A percentile compares a stretch with the other conserved stretches of the same genome.
Conservation (phyloP, 2,113 vertebrate genomes). For the Tricholaema leucomelas region DNA sequence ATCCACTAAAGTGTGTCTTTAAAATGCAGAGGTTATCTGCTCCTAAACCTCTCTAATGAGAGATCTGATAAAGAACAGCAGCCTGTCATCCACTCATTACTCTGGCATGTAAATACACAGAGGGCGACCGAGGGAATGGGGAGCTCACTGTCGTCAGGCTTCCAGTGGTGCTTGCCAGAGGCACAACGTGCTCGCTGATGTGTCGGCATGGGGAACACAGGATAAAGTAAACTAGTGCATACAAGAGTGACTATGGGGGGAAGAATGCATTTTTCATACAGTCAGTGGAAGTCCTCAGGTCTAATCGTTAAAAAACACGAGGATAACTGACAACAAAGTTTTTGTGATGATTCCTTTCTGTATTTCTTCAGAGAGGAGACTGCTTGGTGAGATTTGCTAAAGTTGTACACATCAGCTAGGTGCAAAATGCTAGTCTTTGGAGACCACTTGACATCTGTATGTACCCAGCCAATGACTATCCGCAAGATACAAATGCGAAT, state of each 20-base stretch:
- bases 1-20: background rate
- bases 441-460: accelerated
- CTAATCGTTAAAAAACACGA: background rate
- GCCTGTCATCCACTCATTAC: background rate
- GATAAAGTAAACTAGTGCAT: accelerated
- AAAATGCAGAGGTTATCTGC: background rate
- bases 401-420: background rate
- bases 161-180: background rate
- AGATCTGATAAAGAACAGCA: background rate
- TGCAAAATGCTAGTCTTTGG: background rate
- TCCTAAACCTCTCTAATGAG: background rate
- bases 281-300: background rate
- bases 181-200: background rate
- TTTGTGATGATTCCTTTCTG: background rate
- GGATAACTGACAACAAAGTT: background rate
- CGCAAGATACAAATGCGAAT: background rate
- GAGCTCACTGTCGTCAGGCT: background rate
- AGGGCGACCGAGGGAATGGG: background rate
- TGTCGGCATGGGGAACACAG: accelerated
- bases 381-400: background rate
- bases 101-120: background rate
- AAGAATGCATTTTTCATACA: background rate
- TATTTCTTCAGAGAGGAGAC: background rate
- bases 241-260: background rate
- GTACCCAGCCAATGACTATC: background rate